Base-by-base conservation (phyloP, 1,140 invertebrate genomes). In the Acromyrmex heyeri region DNA sequence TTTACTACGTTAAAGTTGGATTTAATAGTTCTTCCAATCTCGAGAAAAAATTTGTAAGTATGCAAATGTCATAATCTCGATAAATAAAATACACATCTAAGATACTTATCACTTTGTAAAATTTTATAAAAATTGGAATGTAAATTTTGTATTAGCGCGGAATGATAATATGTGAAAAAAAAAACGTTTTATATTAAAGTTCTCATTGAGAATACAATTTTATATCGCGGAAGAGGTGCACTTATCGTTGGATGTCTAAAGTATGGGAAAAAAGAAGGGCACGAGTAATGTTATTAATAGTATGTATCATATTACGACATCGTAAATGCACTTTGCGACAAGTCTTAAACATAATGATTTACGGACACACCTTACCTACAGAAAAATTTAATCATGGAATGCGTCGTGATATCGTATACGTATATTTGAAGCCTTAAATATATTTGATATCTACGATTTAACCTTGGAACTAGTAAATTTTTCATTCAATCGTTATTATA, bases 301-400 rank as follows among this genome's bases (percentile, higher is more conserved):
- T 16, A 77, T 34, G 14, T n/a, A n/a, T 6, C 62, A 70, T 82
- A 72, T 34, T 34, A 34, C 30, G 30, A 6, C 30, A 34, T 34
- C 38, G 27, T 14, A 64, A 27, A 62, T 30, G 81, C 62, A 48
- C 73, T 62, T 38, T 30, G 62, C 77, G 76, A 90, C 65, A 67
- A 88, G 53, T 61, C 30, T 27, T 44, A 34, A 76, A 64, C 77
- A 78, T 88, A 93, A 92, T 92, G 88, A 87, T 87, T 91, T 90
- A 88, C 86, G 70, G 91, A 91, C 92, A 93, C 92, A 90, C 89
- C 90, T 88, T 81, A 69, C 65, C 61, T 65, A 65, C 67, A 91
- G 88, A 92, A 93, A 92, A 91, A 91, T 93, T 91, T 86, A 93
- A 87, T 87, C 69, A 61, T 86, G 88, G 92, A 92, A 92, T 93